These are phyloP conservation scores for Myotis pilosus DNA, from an alignment of 2,797 vertebrate species.

Conservation along the genomic window DNA sequence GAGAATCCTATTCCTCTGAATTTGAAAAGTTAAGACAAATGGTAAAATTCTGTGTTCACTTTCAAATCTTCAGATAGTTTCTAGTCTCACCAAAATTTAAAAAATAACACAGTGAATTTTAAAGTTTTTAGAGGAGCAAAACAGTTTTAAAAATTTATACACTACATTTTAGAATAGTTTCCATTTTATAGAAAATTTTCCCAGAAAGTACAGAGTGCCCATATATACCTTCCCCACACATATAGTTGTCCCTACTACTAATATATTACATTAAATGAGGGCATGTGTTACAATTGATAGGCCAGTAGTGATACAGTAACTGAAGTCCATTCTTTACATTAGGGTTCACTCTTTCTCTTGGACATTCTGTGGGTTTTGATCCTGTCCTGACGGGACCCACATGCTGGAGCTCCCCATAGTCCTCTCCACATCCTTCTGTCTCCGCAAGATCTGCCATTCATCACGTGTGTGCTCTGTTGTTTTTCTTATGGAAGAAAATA, in stretches of 20 bases:
- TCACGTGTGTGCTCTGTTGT: neutral
- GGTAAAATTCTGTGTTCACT: neutral
- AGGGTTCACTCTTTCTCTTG: neutral
- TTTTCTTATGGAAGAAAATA: neutral
- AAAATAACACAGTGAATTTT: neutral
- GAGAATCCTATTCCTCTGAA: neutral
- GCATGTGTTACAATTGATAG: neutral
- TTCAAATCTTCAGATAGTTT: neutral
- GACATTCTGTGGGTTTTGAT: neutral
- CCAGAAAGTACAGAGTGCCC: neutral
- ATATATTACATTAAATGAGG: neutral
- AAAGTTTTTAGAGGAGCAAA: neutral
- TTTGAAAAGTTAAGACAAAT: neutral
- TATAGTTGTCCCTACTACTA: neutral
- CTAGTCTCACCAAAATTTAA: neutral
- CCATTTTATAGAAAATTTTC: neutral
- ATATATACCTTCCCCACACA: neutral
- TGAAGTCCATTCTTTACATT: neutral
- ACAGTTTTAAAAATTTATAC: neutral
- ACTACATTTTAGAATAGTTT: neutral
- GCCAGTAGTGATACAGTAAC: neutral
- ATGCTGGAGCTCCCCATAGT: accelerated
- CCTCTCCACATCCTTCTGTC: neutral
- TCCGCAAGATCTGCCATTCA: neutral
- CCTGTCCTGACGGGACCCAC: neutral